Conservation (phyloP, 2,888 invertebrate species). For the Andrena haemorrhoa region DNA sequence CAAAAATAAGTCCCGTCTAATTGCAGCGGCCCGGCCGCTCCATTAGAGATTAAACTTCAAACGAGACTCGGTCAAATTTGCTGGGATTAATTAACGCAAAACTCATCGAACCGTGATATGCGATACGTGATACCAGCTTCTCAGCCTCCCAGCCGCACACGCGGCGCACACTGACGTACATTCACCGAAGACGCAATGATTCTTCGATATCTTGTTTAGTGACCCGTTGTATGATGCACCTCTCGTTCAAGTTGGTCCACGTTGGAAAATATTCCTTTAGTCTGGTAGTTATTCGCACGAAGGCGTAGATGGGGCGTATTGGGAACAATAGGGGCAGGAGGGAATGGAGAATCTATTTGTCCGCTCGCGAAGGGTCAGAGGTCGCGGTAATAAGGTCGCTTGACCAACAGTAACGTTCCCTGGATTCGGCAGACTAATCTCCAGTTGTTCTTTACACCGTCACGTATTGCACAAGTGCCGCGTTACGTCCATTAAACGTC, state of each 20-base stretch:
- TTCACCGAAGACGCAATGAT: neutral
- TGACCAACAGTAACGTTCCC: constrained; percentile 6
- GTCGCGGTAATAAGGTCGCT: constrained; percentile 13
- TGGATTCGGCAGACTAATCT: constrained; percentile 21
- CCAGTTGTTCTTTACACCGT: constrained; percentile 42
- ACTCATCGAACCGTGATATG: constrained; percentile 17
- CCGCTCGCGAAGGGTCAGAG: constrained; percentile 18
- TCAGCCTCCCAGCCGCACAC: no score
- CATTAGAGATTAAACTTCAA: constrained; percentile 83
- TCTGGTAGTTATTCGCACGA: no score
- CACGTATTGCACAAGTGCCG: constrained; percentile 54
- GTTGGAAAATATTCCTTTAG: neutral
- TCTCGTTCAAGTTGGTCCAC: no score
- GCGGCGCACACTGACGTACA: no score
- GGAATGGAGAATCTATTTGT: constrained; percentile 24
- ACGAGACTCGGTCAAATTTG: constrained; percentile 60
- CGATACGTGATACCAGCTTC: neutral
- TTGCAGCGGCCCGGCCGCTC: constrained; percentile 78
- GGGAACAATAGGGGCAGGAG: no score
- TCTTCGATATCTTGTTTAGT: no score
- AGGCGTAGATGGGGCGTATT: no score
- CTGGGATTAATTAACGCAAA: constrained; percentile 74
- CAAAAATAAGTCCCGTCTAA: constrained; percentile 79
- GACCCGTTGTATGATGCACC: no score
- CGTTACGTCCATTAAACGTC: constrained; percentile 35